Evolutionary conservation across 2,113 vertebrate species (phyloP), one percentile per base, ranked within the genome.

Genomic region (Pollachius pollachius): DNA sequence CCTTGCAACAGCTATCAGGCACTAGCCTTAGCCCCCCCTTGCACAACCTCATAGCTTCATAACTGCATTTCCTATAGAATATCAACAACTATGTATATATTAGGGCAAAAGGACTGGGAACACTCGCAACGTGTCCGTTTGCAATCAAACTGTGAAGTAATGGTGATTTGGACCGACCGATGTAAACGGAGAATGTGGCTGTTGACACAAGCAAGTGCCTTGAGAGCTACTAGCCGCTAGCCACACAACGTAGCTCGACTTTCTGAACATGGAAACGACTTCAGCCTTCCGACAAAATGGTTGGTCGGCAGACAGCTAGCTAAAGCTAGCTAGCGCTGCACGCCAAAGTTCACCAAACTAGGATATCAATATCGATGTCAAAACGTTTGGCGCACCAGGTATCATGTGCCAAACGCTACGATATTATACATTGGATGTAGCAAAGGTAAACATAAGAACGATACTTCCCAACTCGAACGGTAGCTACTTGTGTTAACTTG

Each of bases 211-310:
- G 52, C 17, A 8, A 12, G 15, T 52, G 19, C 61, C 21, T 58
- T 59, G 3, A 23, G 11, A n/a, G 64, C 68, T 65, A 78, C 19
- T 65, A 65, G 85, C 81, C 72, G 58, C 63, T 52, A 62, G 73
- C 72, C 62, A 73, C 62, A 73, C 8, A 70, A 70, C 84, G 54
- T n/a, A 57, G 54, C n/a, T 57, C 3, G 60, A 59, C 59, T 52
- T 41, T 72, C 17, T 59, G 80, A 84, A 80, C 68, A 75, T 78
- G 83, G 82, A 85, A 87, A 84, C 85, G 83, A 81, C 77, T 81
- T 52, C 77, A 63, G 62, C 15, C 62, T 87, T 88, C 83, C 85
- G 79, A 90, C 89, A 90, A 90, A 90, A 85, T 89, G 82, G 81
- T 73, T 77, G 77, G 76, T 69, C 77, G 82, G 80, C 72, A 88